These are phyloP conservation scores for Entosphenus tridentatus DNA, from an alignment of 2,113 vertebrate species.

Conservation along the genomic window DNA sequence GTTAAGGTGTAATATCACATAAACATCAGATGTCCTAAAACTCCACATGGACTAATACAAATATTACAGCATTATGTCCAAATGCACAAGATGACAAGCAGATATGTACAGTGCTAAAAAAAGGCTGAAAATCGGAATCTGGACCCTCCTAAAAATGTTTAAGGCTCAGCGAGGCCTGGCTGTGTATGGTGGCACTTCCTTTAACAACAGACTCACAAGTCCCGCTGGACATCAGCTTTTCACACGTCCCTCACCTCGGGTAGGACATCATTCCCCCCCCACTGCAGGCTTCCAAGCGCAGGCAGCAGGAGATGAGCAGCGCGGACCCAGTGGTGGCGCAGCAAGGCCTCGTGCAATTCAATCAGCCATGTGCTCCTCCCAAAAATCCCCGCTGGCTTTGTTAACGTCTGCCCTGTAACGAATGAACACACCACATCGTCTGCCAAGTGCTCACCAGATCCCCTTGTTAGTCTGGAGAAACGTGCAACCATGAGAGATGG, in stretches of 20 bases:
- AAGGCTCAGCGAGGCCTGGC: background rate
- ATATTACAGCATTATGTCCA: background rate
- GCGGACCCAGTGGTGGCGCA: slow-evolving; percentile 47
- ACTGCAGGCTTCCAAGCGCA: slow-evolving; percentile 40
- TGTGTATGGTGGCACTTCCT: slow-evolving; percentile 19
- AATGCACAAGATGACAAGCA: background rate
- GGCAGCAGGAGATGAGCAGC: slow-evolving; percentile 39
- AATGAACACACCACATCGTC: no score
- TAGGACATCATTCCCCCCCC: slow-evolving; percentile 7
- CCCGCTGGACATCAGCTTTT: background rate
- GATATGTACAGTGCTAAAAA: no score
- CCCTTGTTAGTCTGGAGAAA: no score
- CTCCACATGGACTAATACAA: background rate
- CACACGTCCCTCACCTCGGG: no score
- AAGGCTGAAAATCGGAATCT: no score
- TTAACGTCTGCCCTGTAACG: no score
- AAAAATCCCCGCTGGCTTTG: no score
- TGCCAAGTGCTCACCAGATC: no score
- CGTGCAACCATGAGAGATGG: no score
- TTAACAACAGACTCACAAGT: slow-evolving; percentile 18
- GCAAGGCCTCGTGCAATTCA: slow-evolving; percentile 38
- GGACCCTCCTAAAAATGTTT: background rate
- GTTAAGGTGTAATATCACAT: no score
- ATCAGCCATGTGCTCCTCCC: slow-evolving; percentile 23
- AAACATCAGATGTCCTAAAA: background rate